These are phyloP conservation scores for Stenoptilia bipunctidactyla DNA, from an alignment of 2,888 invertebrate species.

Conservation along the genomic window DNA sequence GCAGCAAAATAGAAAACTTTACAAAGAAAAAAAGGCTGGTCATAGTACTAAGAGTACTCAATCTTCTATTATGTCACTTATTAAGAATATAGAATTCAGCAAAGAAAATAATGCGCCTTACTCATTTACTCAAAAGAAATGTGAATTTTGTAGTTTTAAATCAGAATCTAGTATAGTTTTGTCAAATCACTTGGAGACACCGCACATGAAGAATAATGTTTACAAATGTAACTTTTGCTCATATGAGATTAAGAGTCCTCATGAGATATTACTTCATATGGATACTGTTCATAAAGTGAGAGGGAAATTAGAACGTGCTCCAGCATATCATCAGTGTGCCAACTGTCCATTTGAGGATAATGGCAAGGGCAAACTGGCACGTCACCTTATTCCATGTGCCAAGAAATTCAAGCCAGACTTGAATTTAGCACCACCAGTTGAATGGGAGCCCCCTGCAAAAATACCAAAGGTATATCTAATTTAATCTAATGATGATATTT, in stretches of 20 bases:
- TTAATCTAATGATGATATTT: too few relatives aligned
- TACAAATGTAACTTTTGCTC: conserved; percentile 90
- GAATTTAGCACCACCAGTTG: conserved; percentile 87
- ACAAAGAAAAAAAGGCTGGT: conserved; percentile 74
- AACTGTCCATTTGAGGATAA: conserved; percentile 96
- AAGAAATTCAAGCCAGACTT: conserved; percentile 91
- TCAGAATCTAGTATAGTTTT: conserved; percentile 87
- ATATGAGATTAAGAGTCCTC: conserved; percentile 85
- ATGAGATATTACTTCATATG: conserved; percentile 92
- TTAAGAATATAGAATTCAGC: conserved; percentile 87
- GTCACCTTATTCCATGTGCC: conserved; percentile 88
- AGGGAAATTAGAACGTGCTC: conserved; percentile 86
- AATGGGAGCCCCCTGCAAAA: conserved; percentile 95
- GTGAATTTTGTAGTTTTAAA: conserved; percentile 91
- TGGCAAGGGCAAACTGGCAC: conserved; percentile 89
- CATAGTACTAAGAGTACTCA: conserved; percentile 78
- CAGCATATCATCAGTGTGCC: conserved; percentile 91
- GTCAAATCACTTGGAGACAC: conserved; percentile 90
- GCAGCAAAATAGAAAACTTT: conserved; percentile 87
- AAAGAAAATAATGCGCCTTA: conserved; percentile 89
- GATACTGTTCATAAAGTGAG: conserved; percentile 88
- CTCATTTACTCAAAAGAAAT: conserved; percentile 81
- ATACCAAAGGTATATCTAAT: conserved; percentile 88
- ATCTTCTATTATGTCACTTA: conserved; percentile 84
- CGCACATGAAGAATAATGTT: conserved; percentile 89